phyloP scores from a whole-genome alignment of 2,888 invertebrate species.

The Criorhina ranunculi region DNA sequence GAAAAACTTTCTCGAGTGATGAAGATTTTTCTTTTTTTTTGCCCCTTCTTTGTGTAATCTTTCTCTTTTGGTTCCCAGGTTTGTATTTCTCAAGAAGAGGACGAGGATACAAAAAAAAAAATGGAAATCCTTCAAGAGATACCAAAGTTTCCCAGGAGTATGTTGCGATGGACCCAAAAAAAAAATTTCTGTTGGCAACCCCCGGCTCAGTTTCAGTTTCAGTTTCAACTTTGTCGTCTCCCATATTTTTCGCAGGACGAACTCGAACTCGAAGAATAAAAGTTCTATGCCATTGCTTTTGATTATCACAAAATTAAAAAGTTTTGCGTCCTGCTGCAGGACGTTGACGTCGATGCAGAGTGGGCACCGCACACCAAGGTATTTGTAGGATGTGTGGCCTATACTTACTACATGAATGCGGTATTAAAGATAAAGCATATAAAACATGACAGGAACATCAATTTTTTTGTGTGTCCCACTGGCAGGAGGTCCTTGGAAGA shows the following conservation, averaged over 20 bases:
- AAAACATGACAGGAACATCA: constrained; percentile 69
- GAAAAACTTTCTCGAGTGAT: constrained; percentile 45
- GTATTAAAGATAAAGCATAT: constrained; percentile 49
- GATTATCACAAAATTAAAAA: constrained; percentile 77
- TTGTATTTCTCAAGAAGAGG: constrained; percentile 44
- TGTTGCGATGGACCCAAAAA: constrained; percentile 28
- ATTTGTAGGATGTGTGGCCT: constrained; percentile 48
- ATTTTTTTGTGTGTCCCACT: constrained; percentile 32
- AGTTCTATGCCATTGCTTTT: constrained; percentile 76
- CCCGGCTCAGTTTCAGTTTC: constrained; percentile 70
- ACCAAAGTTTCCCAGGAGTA: constrained; percentile 56
- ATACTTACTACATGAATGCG: constrained; percentile 56
- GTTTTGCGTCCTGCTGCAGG: constrained; percentile 70
- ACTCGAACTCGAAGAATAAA: constrained; percentile 42
- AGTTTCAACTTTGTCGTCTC: constrained; percentile 71
- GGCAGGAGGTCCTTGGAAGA: constrained; percentile 31
- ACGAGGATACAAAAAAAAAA: constrained; percentile 25
- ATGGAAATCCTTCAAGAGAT: constrained; percentile 60
- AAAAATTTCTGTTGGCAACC: constrained; percentile 62
- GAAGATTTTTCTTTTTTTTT: constrained; percentile 25
- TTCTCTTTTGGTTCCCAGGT: constrained; percentile 46
- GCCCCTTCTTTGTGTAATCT: constrained; percentile 55
- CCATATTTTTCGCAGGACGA: constrained; percentile 13
- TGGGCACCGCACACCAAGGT: background rate
- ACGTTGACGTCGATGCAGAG: constrained; percentile 16